Conservation (phyloP, 1,140 invertebrate species). For the Trinorchestia longiramus region DNA sequence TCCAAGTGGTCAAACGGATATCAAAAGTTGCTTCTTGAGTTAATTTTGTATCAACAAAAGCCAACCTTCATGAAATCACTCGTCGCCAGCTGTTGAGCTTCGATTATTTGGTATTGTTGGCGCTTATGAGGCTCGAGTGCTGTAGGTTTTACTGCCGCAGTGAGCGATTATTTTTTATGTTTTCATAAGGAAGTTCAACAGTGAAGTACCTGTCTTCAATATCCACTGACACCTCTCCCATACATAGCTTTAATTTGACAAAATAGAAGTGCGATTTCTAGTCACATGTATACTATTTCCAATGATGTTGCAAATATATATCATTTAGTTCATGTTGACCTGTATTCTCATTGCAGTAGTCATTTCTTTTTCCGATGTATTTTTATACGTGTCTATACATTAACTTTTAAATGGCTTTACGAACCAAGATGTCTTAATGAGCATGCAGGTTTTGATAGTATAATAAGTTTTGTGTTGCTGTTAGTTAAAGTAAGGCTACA, state of each 20-base stretch:
- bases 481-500: neutral
- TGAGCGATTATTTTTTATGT: neutral
- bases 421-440: neutral
- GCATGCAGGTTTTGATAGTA: neutral
- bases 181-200: neutral
- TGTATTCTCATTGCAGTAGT: neutral
- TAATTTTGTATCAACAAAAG: neutral
- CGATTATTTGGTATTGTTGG: neutral
- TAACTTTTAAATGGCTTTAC: neutral
- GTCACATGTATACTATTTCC: neutral
- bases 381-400: conserved; percentile 20
- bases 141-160: neutral
- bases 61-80: neutral
- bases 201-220: neutral
- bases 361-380: conserved; percentile 15
- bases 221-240: neutral
- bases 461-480: neutral
- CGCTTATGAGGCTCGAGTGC: neutral
- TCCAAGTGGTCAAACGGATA: too few relatives aligned
- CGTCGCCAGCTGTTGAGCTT: neutral
- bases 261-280: neutral
- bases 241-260: neutral
- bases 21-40: too few relatives aligned
- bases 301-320: conserved; percentile 3
- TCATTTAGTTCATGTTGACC: neutral